Base-by-base conservation (phyloP, 2,888 invertebrate genomes). In the Cremastinae sp. region DNA sequence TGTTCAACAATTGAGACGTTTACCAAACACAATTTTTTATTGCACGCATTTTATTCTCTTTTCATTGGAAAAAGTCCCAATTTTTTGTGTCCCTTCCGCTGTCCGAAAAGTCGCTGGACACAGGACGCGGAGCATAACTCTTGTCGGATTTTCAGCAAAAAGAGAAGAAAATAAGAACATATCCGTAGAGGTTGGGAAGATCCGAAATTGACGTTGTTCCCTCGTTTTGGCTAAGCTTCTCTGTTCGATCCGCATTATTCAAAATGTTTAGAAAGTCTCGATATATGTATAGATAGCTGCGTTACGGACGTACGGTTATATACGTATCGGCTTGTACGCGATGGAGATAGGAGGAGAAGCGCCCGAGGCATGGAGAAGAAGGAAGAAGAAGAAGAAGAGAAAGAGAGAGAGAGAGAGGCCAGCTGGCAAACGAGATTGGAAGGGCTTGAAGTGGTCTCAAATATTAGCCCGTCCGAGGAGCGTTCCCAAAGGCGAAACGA, bases 191-290 rank as follows among this genome's bases (percentile, higher is more conserved):
- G 59, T 51, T 51, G 18, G 36, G 36, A 18, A 59, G 59, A 41
- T n/a, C 22, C 69, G 59, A 61, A 78, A 78, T 81, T 76, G 74
- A 81, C 79, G 80, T 83, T 81, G 82, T 80, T 75, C 79, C 71
- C 70, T 28, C 70, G 61, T 36, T 65, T 66, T 53, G 45, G 16
- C 51, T 68, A 78, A 77, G 76, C 75, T 53, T 8, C 20, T 1
- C 16, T 49, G 75, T 72, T 80, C 78, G 78, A 82, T 83, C 80
- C 79, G n/a, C n/a, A 84, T 84, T 83, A 84, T 84, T 83, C 83
- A 83, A 79, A 82, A 82, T 81, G 75, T 73, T 74, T 70, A 62
- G 43, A 61, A 64, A 54, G 36, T 51, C 36, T 34, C 2, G 28
- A n/a, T 12, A 45, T 47, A 66, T 34, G n/a, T n/a, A n/a, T n/a